A percentile compares a stretch with the other conserved stretches of the same genome.
Conservation (phyloP, 2,888 invertebrate genomes). For the Patella pellucida region DNA sequence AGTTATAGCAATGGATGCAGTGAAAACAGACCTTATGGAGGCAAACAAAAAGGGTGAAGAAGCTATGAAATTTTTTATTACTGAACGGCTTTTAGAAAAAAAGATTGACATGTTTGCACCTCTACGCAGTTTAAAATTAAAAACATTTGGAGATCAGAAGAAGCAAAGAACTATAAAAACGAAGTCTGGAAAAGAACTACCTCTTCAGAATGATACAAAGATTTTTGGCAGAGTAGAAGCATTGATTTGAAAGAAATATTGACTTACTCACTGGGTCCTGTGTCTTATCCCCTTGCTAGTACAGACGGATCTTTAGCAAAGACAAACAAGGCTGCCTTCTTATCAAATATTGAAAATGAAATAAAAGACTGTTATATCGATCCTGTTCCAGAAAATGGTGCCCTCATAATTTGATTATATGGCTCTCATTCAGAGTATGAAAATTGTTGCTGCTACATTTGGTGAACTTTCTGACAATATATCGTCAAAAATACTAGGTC, state of each 20-base stretch:
- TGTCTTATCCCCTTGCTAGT: neutral
- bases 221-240: slow-evolving; percentile 6
- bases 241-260: neutral
- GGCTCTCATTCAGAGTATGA: neutral
- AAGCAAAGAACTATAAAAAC: neutral
- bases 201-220: neutral
- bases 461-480: neutral
- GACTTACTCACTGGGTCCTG: neutral
- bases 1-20: neutral
- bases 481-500: neutral
- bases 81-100: neutral
- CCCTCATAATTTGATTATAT: neutral
- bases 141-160: slow-evolving; percentile 6
- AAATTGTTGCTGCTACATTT: neutral
- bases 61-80: neutral
- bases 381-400: neutral
- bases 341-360: neutral
- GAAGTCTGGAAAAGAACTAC: slow-evolving; percentile 11
- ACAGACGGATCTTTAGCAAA: neutral
- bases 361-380: neutral
- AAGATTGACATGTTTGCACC: neutral
- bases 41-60: neutral
- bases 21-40: neutral
- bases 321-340: neutral
- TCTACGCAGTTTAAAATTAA: neutral